Percentiles rank a stretch among this genome's conserved stretches.
phyloP scores from a whole-genome alignment of 2,888 invertebrate species.

The Cantharis lateralis region DNA sequence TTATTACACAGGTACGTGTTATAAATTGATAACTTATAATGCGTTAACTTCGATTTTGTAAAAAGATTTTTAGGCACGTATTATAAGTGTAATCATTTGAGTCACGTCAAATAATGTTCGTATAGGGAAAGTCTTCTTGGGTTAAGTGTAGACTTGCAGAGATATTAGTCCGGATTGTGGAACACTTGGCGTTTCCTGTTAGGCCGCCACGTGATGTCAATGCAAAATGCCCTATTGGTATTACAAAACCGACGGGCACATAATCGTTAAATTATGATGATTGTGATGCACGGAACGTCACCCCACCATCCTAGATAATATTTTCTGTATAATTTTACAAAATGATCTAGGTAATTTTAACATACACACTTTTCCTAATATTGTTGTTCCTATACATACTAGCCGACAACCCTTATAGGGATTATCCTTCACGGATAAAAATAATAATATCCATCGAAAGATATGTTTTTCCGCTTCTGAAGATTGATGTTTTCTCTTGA shows the following conservation, averaged over 20 bases:
- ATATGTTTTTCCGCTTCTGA: too few species aligned
- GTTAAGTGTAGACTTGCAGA: conserved; percentile 23
- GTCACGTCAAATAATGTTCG: conserved; percentile 28
- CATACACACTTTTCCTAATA: not conserved
- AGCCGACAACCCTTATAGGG: too few species aligned
- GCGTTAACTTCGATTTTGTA: not conserved
- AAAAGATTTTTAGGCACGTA: not conserved
- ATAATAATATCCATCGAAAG: too few species aligned
- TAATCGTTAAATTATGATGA: conserved; percentile 28
- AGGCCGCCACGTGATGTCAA: conserved; percentile 27
- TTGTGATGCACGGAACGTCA: not conserved
- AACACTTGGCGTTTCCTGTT: conserved; percentile 30
- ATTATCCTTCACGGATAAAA: too few species aligned
- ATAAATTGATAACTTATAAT: not conserved
- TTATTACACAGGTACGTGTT: not conserved
- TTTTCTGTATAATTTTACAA: not conserved
- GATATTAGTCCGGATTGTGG: conserved; percentile 28
- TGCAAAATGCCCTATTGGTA: conserved; percentile 27
- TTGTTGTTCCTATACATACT: not conserved
- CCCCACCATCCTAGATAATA: not conserved
- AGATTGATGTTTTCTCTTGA: too few species aligned
- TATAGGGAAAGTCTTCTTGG: conserved; percentile 13
- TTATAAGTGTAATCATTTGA: conserved; percentile 14
- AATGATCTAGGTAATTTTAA: not conserved
- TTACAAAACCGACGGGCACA: conserved; percentile 18